Evolutionary conservation across 1,140 invertebrate species (phyloP), one percentile per base, ranked within the genome.

Genomic region (Drosophila persimilis): DNA sequence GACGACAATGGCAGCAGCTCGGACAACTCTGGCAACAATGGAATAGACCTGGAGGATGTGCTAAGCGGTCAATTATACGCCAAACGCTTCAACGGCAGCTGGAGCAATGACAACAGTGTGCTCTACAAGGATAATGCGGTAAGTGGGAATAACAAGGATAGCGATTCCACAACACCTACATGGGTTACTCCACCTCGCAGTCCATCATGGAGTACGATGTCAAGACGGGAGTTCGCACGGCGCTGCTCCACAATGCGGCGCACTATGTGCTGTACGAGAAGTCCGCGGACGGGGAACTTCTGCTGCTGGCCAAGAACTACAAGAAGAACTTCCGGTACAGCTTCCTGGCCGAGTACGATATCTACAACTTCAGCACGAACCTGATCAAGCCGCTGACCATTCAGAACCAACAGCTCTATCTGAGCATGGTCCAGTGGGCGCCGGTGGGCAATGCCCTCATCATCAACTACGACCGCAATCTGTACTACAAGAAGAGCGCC

Each of bases 401-500:
- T 20, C 55, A 77, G 43, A 75, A 76, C 7, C 60, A 74, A 6
- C 75, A 71, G 29, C 76, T 53, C 3, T 64, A 31, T 26, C 56
- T 91, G 11, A 65, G 76, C 45, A 74, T 91, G 73, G 91, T 76
- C 0, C 86, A 89, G 58, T 91, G 90, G 80, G 52, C 77, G 0
- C 89, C 83, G 0, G 92, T 91, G 13, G 93, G 93, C 2, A 95
- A 95, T 85, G 93, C 93, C 1, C 80, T 96, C 29, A 94, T 95
- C 15, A 96, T 96, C 69, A 95, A 97, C 0, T 92, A 94, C 47
- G 91, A 95, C 53, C 97, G 97, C 75, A 95, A 98, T 86, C 92
- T 98, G 48, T 98, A 96, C 89, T 97, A 96, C 55, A 92, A 94
- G 55, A 92, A 91, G 54, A 90, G 92, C 35, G 89, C 78, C 17